Evolutionary conservation across 2,113 vertebrate species (phyloP).

Genomic region (Erythrocebus patas): DNA sequence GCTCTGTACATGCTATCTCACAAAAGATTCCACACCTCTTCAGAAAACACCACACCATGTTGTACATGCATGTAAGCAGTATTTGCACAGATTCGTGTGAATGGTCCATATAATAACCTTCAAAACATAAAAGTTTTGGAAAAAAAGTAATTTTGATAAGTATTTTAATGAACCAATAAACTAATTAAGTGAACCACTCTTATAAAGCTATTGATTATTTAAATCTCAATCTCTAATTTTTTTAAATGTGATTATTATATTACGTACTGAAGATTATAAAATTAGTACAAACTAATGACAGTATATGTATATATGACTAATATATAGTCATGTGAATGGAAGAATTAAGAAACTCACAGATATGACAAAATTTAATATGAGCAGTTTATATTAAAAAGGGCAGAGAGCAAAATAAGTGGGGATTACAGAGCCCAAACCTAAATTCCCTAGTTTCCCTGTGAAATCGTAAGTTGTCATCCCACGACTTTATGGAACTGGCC

Average conservation of each 20-base stretch:
- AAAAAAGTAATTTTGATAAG: background rate
- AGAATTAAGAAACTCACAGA: background rate
- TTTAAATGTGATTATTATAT: background rate
- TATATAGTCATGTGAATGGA: background rate
- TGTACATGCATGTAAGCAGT: background rate
- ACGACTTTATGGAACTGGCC: background rate
- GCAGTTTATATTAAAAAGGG: background rate
- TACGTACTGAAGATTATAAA: background rate
- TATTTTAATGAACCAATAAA: background rate
- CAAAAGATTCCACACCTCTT: slow-evolving; percentile 47
- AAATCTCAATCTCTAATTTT: background rate
- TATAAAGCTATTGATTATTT: background rate
- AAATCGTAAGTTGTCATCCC: background rate
- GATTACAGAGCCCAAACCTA: background rate
- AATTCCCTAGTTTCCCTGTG: background rate
- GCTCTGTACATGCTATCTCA: slow-evolving; percentile 60
- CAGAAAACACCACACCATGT: background rate
- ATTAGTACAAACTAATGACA: background rate
- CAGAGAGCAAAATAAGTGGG: background rate
- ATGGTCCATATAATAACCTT: background rate
- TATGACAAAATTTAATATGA: background rate
- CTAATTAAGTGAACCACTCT: background rate
- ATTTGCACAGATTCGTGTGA: background rate
- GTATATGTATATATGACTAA: background rate
- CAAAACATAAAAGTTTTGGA: background rate